A percentile compares a stretch with the other conserved stretches of the same genome.
phyloP scores from a whole-genome alignment of 2,113 vertebrate species.

The Athene cunicularia region DNA sequence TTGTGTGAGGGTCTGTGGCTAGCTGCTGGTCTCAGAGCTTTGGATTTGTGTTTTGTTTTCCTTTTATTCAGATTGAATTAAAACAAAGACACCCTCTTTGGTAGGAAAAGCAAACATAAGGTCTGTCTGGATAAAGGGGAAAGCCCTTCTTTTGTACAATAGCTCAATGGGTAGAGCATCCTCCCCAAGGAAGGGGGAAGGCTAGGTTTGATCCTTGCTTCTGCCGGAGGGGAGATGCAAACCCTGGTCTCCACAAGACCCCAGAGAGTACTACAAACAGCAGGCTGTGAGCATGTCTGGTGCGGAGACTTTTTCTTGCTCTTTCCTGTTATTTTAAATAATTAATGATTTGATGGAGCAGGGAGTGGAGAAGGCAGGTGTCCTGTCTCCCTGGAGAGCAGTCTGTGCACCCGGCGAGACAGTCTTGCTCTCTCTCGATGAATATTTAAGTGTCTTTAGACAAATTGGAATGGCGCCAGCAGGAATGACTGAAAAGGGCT shows the following conservation, averaged over 20 bases:
- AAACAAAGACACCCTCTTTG: not conserved
- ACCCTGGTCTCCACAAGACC: not conserved
- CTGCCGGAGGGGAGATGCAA: constrained; percentile 35
- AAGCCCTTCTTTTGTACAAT: not conserved
- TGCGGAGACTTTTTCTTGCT: not conserved
- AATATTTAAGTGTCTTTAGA: constrained; percentile 63
- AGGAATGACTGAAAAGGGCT: constrained; percentile 20
- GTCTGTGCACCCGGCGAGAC: constrained; percentile 29
- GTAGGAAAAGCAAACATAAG: constrained; percentile 30
- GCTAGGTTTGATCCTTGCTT: constrained; percentile 24
- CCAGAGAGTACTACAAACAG: not conserved
- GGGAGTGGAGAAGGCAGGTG: constrained; percentile 51
- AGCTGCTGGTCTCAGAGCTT: not conserved
- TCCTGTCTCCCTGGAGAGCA: constrained; percentile 38
- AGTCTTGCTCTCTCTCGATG: not conserved
- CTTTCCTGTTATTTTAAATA: constrained; percentile 64
- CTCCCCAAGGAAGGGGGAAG: not conserved
- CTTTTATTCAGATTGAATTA: not conserved
- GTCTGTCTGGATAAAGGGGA: constrained; percentile 26
- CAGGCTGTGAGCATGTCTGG: not conserved
- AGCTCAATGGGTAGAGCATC: not conserved
- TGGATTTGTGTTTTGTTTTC: not conserved
- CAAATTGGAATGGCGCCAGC: constrained; percentile 23
- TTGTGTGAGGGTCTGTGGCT: not conserved
- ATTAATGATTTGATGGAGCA: constrained; percentile 56